Base-by-base conservation (phyloP, 2,113 vertebrate species). In the Alectura lathami region DNA sequence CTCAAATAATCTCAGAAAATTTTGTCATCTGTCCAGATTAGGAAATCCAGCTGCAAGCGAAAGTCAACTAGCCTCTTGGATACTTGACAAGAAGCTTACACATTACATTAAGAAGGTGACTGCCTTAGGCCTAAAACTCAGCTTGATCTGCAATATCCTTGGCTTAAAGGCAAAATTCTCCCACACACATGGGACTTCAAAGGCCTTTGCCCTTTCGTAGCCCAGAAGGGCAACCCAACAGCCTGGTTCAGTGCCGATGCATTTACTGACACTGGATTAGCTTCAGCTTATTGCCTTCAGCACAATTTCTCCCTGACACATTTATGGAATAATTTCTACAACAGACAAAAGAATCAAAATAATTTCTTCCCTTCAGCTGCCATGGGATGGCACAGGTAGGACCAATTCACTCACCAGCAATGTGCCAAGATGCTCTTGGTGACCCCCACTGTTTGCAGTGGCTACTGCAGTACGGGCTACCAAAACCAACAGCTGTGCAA, bases 151-250 rank as follows among this genome's bases (percentile, higher is more conserved):
- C 74, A 64, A 42, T 64, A 92, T 94, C 86, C 45, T 47, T 62
- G 69, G 89, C 74, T 91, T 57, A 56, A 79, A 91, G 83, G 89
- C 76, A 93, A 82, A 89, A 62, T 92, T 92, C 5, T 26, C 67
- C 70, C 0, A 0, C 26, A 21, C 3, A 2, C n/a, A 11, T 5
- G 26, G 54, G 63, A 85, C 79, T 91, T 88, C 82, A 91, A 91
- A 96, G 87, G 68, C 73, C 26, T 50, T 86, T 53, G 45, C 6
- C 38, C 36, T 40, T 48, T 40, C 42, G 51, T 20, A 86, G 73
- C 34, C 68, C 80, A 43, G 26, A 59, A 69, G 54, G 88, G 83
- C 6, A 82, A 77, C 51, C 45, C 1, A 2, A 88, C 83, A 83
- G 86, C 50, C 66, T 47, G 29, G 56, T 82, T 83, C 81, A 78